Evolutionary conservation across 2,888 invertebrate genomes (phyloP).

Genomic region (Chirona hameri): DNA sequence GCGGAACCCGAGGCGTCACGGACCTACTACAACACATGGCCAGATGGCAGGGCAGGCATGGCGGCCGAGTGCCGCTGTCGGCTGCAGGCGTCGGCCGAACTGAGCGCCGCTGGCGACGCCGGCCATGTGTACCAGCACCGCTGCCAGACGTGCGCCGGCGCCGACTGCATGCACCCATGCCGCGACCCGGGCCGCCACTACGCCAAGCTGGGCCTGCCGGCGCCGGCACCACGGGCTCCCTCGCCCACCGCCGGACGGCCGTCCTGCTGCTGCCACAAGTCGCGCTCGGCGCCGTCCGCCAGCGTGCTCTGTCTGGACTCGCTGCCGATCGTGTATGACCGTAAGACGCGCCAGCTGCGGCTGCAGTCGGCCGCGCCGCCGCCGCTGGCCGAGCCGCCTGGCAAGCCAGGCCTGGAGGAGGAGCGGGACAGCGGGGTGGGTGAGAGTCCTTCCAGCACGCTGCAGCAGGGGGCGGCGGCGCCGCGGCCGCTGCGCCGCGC

Average conservation of each 20-base stretch:
- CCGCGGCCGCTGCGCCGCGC: constrained; percentile 28
- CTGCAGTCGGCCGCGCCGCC: background rate
- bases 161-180: constrained; percentile 27
- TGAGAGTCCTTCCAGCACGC: constrained; percentile 8
- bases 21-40: constrained; percentile 8
- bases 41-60: background rate
- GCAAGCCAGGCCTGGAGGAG: background rate
- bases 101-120: background rate
- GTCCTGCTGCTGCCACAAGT: constrained; percentile 24
- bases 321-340: constrained; percentile 3
- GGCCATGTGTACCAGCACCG: background rate
- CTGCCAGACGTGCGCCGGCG: background rate
- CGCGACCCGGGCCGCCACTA: background rate
- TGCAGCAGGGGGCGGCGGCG: constrained; percentile 8
- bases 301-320: constrained; percentile 12
- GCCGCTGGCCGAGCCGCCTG: background rate
- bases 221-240: background rate
- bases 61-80: background rate
- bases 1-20: background rate
- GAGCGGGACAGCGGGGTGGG: constrained; percentile 13
- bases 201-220: background rate
- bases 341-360: background rate
- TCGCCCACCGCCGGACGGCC: background rate
- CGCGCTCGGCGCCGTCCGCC: constrained; percentile 26
- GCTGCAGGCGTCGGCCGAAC: background rate